Conservation (phyloP, 2,888 invertebrate species). For the Drosophila nr. medialis region DNA sequence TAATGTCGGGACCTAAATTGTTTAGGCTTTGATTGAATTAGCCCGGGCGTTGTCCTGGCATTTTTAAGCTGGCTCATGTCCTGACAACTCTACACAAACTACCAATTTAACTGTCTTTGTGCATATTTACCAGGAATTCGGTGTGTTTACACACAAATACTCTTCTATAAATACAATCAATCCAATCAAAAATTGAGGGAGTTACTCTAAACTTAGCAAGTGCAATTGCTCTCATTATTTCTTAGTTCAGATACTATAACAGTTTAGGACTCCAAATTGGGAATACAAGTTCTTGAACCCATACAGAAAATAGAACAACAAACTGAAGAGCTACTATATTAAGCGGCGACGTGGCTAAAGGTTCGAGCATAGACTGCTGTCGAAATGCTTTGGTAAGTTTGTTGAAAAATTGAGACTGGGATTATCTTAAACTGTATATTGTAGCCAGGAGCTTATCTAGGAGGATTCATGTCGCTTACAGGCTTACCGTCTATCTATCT, state of each 20-base stretch:
- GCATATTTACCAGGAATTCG: neutral
- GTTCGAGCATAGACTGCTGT: neutral
- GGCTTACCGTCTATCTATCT: neutral
- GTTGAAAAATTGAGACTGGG: neutral
- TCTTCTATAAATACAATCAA: neutral
- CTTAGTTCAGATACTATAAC: neutral
- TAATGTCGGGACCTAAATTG: conserved; percentile 45
- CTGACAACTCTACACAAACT: neutral
- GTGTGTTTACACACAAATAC: neutral
- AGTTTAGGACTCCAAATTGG: neutral
- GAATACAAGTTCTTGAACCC: neutral
- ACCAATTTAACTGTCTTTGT: neutral
- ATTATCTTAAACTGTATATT: neutral
- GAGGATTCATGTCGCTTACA: neutral
- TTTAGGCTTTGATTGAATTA: conserved; percentile 56
- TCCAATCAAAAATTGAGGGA: neutral
- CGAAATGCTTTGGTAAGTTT: neutral
- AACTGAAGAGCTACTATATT: neutral
- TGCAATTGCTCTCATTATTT: neutral
- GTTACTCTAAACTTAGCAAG: neutral
- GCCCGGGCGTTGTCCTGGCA: conserved; percentile 36
- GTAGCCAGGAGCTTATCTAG: neutral
- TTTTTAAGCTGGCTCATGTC: conserved; percentile 1
- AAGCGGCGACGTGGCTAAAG: neutral
- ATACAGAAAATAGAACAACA: neutral